These are phyloP conservation scores for Dichetophora obliterata DNA, from an alignment of 2,888 invertebrate species.

Conservation along the genomic window DNA sequence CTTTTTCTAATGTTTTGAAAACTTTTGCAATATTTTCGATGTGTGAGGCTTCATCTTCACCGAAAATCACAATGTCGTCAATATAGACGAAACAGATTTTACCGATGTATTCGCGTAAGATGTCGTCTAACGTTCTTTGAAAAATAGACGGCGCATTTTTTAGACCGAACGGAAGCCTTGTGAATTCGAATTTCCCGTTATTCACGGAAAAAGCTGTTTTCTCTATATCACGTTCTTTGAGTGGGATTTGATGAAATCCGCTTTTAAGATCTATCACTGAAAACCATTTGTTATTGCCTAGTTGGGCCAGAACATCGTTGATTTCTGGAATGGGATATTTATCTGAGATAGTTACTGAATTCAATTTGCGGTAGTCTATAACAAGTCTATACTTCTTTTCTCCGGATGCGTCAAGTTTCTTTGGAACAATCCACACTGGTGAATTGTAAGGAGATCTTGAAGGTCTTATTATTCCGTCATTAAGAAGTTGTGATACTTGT, in stretches of 20 bases:
- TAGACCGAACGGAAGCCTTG: conserved; percentile 23
- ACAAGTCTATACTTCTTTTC: conserved; percentile 34
- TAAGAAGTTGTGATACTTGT: conserved; percentile 33
- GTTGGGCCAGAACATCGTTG: conserved; percentile 38
- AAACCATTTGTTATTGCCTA: conserved; percentile 36
- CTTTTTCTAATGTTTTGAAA: conserved; percentile 24
- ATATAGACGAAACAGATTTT: conserved; percentile 37
- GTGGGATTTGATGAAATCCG: conserved; percentile 45
- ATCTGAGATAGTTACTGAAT: conserved; percentile 38
- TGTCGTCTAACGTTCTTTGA: conserved; percentile 38
- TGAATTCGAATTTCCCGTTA: conserved; percentile 35
- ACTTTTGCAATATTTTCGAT: conserved; percentile 22
- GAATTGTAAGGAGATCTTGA: conserved; percentile 37
- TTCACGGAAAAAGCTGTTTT: conserved; percentile 37
- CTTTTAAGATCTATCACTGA: conserved; percentile 42
- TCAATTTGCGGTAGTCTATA: conserved; percentile 37
- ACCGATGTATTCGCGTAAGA: conserved; percentile 23
- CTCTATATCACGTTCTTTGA: conserved; percentile 38
- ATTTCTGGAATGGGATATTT: conserved; percentile 42
- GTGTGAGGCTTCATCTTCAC: conserved; percentile 38
- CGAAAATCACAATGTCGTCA: conserved; percentile 37
- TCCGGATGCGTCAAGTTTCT: conserved; percentile 26
- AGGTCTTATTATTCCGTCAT: too few relatives aligned
- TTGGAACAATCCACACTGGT: conserved; percentile 39
- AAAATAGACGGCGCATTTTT: conserved; percentile 38